A percentile compares a stretch with the other conserved stretches of the same genome.
These are phyloP conservation scores for Pelochelys cantorii DNA, from an alignment of 2,797 vertebrate species.

Conservation along the genomic window DNA sequence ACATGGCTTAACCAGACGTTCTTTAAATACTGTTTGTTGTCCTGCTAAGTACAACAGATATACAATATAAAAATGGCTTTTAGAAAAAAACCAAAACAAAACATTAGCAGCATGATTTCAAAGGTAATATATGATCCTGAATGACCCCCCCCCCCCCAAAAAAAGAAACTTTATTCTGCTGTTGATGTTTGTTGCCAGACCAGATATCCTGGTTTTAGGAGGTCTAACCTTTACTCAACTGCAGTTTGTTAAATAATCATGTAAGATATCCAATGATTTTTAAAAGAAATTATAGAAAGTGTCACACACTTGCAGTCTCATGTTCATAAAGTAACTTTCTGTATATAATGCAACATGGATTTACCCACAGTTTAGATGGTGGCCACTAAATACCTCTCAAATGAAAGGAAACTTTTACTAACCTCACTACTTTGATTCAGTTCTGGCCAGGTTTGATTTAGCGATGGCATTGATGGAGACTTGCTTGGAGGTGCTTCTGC, in stretches of 20 bases:
- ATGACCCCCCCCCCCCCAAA: not conserved
- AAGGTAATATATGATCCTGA: not conserved
- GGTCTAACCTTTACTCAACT: no score
- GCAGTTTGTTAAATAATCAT: no score
- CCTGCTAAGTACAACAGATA: no score
- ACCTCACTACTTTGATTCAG: constrained; percentile 99
- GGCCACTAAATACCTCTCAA: constrained; percentile 31
- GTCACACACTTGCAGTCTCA: not conserved
- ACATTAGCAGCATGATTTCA: not conserved
- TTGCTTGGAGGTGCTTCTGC: constrained; percentile 97
- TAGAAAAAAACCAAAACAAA: not conserved
- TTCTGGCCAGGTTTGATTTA: constrained; percentile 99
- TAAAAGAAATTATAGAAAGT: not conserved
- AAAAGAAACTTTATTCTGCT: not conserved
- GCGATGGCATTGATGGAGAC: constrained; percentile 98
- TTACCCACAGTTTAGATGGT: not conserved
- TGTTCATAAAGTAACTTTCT: not conserved
- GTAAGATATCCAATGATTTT: not conserved
- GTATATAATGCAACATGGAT: not conserved
- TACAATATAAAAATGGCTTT: no score
- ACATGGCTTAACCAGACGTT: not conserved
- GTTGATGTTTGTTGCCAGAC: not conserved
- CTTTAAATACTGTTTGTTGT: not conserved
- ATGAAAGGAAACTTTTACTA: constrained; percentile 74
- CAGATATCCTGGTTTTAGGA: no score